phyloP scores from a whole-genome alignment of 2,797 vertebrate species.

The Hemibagrus guttatus region DNA sequence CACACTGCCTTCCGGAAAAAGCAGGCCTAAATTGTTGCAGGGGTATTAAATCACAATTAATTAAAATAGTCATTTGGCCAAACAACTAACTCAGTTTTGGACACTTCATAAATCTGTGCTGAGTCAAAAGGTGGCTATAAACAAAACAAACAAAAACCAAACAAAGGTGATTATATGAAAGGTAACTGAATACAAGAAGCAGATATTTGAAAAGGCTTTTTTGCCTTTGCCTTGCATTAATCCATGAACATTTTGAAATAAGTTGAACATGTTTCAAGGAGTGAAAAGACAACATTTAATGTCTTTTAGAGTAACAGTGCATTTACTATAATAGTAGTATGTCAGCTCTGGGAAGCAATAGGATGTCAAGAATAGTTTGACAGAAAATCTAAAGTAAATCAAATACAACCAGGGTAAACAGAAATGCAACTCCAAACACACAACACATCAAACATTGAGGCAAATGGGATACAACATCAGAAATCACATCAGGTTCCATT shows the following conservation, averaged over 20 bases:
- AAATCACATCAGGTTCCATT: not conserved
- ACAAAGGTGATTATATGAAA: constrained; percentile 34
- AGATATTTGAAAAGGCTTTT: not conserved
- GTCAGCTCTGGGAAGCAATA: not conserved
- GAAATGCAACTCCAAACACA: not conserved
- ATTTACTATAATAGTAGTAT: not conserved
- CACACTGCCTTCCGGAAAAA: constrained; percentile 61
- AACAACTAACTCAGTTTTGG: constrained; percentile 55
- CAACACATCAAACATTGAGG: not conserved
- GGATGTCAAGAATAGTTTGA: not conserved
- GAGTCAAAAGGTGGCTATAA: constrained; percentile 49
- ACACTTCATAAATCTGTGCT: constrained; percentile 59
- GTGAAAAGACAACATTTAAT: not conserved
- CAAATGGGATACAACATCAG: not conserved
- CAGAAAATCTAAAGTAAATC: not conserved
- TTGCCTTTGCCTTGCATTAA: constrained; percentile 20
- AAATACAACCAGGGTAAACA: not conserved
- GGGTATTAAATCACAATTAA: constrained; percentile 72
- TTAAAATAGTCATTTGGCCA: constrained; percentile 65
- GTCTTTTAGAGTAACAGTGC: not conserved
- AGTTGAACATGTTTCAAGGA: not conserved
- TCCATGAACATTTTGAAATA: not conserved
- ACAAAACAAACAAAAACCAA: constrained; percentile 49
- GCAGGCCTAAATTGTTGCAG: constrained; percentile 57
- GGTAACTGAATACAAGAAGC: not conserved